Percentiles rank a stretch among this genome's conserved stretches.
Conservation (phyloP, 2,113 vertebrate genomes). For the Paracanthobrama guichenoti region DNA sequence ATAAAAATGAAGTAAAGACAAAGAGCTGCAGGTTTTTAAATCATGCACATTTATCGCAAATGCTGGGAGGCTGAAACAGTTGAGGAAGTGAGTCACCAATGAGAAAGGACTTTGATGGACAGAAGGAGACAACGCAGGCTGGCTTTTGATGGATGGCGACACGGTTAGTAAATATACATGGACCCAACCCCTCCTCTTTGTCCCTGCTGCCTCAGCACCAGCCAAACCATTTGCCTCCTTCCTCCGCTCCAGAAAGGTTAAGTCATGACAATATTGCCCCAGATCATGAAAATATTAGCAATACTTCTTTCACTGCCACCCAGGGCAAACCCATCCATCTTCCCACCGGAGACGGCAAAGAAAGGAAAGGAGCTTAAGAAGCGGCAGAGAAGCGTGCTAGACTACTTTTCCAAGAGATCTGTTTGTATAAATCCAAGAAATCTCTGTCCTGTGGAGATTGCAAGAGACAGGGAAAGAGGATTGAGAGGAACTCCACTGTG, state of each 20-base stretch:
- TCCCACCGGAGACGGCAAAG: slow-evolving; percentile 36
- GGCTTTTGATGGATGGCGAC: slow-evolving; percentile 75
- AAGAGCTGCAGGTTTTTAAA: slow-evolving; percentile 53
- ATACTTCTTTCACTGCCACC: slow-evolving; percentile 51
- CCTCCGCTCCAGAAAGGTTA: slow-evolving; percentile 71
- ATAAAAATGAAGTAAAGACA: slow-evolving; percentile 46
- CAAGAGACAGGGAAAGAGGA: slow-evolving; percentile 25
- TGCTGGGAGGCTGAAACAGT: slow-evolving; percentile 44
- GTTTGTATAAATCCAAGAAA: slow-evolving; percentile 23
- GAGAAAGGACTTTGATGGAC: slow-evolving; percentile 72
- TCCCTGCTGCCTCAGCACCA: slow-evolving; percentile 74
- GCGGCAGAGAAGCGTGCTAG: background rate
- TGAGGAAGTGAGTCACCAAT: slow-evolving; percentile 68
- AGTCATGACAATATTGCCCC: slow-evolving; percentile 72
- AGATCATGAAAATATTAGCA: slow-evolving; percentile 71
- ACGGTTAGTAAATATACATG: slow-evolving; percentile 78
- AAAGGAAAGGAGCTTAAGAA: slow-evolving; percentile 32
- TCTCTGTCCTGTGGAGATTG: slow-evolving; percentile 30
- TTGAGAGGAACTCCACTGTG: slow-evolving; percentile 3
- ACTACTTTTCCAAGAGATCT: slow-evolving; percentile 12
- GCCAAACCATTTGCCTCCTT: slow-evolving; percentile 2
- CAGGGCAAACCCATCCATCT: slow-evolving; percentile 67
- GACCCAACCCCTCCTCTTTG: slow-evolving; percentile 56
- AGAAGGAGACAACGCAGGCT: slow-evolving; percentile 65
- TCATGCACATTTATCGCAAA: slow-evolving; percentile 71